Evolutionary conservation across 2,888 invertebrate species (phyloP).

Genomic region (Latheticus oryzae): DNA sequence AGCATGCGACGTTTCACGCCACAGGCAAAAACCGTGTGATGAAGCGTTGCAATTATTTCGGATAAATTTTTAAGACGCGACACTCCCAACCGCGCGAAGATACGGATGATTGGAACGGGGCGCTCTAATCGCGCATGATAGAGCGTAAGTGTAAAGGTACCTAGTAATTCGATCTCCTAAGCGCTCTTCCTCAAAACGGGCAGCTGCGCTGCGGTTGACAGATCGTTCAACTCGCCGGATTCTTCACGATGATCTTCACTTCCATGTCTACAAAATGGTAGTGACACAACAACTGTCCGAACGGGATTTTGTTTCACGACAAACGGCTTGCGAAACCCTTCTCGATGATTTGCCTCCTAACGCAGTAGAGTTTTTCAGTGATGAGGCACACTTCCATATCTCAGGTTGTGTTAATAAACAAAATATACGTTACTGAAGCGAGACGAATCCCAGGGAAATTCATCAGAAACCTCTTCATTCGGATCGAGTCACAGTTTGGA

Average conservation of each 20-base stretch:
- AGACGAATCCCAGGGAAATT: slow-evolving; percentile 42
- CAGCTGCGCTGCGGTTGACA: background rate
- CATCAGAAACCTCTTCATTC: slow-evolving; percentile 11
- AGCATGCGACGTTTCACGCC: too few species aligned
- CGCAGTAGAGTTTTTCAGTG: slow-evolving; percentile 35
- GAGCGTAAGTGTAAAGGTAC: too few species aligned
- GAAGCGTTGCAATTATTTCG: too few species aligned
- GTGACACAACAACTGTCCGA: background rate
- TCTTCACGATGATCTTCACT: background rate
- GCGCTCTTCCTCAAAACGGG: background rate
- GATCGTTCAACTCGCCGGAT: background rate
- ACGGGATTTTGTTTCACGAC: too few species aligned
- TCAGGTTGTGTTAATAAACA: slow-evolving; percentile 54
- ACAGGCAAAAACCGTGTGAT: too few species aligned
- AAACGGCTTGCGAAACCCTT: too few species aligned
- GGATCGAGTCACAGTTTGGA: slow-evolving; percentile 1
- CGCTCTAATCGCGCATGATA: too few species aligned
- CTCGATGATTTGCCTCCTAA: too few species aligned
- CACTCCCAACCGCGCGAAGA: too few species aligned
- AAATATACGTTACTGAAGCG: slow-evolving; percentile 57
- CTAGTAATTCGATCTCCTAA: background rate
- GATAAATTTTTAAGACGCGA: too few species aligned
- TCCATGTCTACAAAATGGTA: background rate
- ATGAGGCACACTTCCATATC: background rate
- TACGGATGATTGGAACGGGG: too few species aligned